These are phyloP conservation scores for Callosobruchus maculatus DNA, from an alignment of 2,888 invertebrate species.

Conservation along the genomic window DNA sequence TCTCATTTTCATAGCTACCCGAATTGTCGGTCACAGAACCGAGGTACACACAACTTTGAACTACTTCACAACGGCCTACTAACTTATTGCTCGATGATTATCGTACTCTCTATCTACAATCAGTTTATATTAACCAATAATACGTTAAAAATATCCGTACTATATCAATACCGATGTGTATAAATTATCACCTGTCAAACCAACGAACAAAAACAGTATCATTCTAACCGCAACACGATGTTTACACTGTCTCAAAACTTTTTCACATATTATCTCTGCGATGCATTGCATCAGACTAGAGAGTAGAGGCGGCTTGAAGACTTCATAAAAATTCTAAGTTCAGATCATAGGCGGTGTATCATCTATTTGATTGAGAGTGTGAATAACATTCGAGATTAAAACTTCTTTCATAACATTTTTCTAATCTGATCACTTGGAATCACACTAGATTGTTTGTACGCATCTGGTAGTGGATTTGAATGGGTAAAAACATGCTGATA, in stretches of 20 bases:
- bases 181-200: not conserved
- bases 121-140: too few species aligned
- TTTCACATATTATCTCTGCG: too few species aligned
- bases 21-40: too few species aligned
- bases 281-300: not conserved
- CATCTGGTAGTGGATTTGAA: not conserved
- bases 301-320: not conserved
- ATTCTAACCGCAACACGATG: not conserved
- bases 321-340: not conserved
- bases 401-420: not conserved
- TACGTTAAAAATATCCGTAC: too few species aligned
- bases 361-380: not conserved
- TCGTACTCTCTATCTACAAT: too few species aligned
- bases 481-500: not conserved
- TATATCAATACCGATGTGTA: too few species aligned
- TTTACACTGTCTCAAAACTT: not conserved
- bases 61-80: too few species aligned
- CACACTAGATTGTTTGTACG: too few species aligned
- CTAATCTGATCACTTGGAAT: too few species aligned
- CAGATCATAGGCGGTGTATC: not conserved
- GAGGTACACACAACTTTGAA: too few species aligned
- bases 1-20: too few species aligned
- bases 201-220: not conserved
- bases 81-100: too few species aligned
- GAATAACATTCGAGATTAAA: not conserved